A percentile compares a stretch with the other conserved stretches of the same genome.
These are phyloP conservation scores for Heliconius melpomene DNA, from an alignment of 1,140 invertebrate species.

Conservation along the genomic window DNA sequence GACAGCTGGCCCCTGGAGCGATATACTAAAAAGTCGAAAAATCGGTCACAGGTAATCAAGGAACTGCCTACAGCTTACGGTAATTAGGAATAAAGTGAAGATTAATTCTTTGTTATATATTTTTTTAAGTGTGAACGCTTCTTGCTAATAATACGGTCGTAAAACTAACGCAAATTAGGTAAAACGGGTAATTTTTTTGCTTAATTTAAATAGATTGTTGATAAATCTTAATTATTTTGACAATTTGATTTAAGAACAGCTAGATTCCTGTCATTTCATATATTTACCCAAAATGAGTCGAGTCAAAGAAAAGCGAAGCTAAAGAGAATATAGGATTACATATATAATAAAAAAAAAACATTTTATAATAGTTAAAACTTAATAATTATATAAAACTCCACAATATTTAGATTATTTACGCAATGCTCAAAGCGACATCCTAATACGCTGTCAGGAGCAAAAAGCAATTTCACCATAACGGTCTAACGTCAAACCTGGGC, in stretches of 20 bases:
- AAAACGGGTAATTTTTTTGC: not conserved
- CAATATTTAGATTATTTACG: constrained; percentile 14
- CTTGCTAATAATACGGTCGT: constrained; percentile 8
- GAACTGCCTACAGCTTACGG: constrained; percentile 30
- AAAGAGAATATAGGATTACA: too few relatives aligned
- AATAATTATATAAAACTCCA: not conserved
- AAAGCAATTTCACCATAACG: constrained; percentile 30
- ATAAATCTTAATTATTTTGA: too few relatives aligned
- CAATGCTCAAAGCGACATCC: constrained; percentile 29
- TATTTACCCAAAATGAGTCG: too few relatives aligned
- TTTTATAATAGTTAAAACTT: not conserved
- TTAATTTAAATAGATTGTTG: too few relatives aligned
- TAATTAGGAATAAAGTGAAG: constrained; percentile 29
- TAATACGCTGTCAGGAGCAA: constrained; percentile 31
- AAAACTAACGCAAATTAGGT: not conserved
- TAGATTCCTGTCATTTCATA: too few relatives aligned
- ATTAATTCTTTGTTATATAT: constrained; percentile 7
- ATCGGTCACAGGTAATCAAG: constrained; percentile 44
- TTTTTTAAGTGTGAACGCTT: not conserved
- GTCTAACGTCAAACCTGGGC: constrained; percentile 31
- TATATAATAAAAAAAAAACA: not conserved
- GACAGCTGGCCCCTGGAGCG: constrained; percentile 58
- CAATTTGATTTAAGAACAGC: too few relatives aligned
- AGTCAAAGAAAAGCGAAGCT: too few relatives aligned
- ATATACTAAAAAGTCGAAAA: constrained; percentile 48